Evolutionary conservation across 2,113 vertebrate genomes (phyloP).

Genomic region (Sebastes fasciatus): DNA sequence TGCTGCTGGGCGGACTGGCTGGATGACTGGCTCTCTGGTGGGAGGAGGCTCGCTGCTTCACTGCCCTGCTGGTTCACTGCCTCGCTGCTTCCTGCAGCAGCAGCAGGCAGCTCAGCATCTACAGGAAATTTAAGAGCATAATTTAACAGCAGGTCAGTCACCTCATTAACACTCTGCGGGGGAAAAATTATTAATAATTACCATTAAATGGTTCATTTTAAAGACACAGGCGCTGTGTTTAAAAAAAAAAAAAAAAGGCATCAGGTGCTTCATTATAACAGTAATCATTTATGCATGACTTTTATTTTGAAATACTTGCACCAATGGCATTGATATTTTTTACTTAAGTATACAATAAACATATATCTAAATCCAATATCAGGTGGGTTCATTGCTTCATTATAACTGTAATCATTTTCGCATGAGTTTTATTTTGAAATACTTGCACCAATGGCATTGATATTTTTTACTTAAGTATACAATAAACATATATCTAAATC

Average conservation of each 20-base stretch:
- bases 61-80: constrained; percentile 48
- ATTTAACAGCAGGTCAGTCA: constrained; percentile 72
- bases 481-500: no score
- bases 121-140: constrained; percentile 73
- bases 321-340: no score
- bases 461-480: no score
- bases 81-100: constrained; percentile 67
- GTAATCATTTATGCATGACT: neutral
- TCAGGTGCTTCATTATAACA: constrained; percentile 11
- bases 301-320: no score
- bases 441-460: no score
- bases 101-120: constrained; percentile 66
- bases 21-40: constrained; percentile 13
- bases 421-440: no score
- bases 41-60: constrained; percentile 70
- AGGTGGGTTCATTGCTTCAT: no score
- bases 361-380: no score
- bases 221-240: constrained; percentile 38
- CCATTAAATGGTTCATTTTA: constrained; percentile 46
- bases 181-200: constrained; percentile 55
- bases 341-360: no score
- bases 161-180: constrained; percentile 71
- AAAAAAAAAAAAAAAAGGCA: neutral
- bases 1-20: constrained; percentile 42
- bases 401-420: no score